Base-by-base conservation (phyloP, 2,113 vertebrate genomes). In the Podarcis raffonei region DNA sequence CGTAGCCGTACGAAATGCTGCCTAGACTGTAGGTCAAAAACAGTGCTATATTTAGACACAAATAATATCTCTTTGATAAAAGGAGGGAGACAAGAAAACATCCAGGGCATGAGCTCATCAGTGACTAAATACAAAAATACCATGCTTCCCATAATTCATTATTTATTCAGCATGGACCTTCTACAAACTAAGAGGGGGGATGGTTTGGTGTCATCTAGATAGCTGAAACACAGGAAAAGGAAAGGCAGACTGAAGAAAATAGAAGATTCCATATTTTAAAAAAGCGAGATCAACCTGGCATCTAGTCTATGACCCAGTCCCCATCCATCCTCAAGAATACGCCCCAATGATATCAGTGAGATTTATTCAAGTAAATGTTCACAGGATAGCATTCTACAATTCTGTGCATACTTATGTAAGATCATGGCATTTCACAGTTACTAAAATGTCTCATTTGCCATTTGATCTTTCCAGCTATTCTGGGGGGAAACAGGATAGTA, bases 1-100 rank as follows among this genome's bases (percentile, higher is more conserved):
- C 91, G 84, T 92, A 96, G 93, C 92, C 89, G 84, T 92, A 90
- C 89, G 95, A 95, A 95, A 94, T 92, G 92, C 89, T 89, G 93
- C 94, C 95, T 95, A 92, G 86, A 87, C 82, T 89, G 71, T 89
- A 93, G 92, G 93, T 95, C 94, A 94, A 94, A 86, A 90, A 89
- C 71, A 90, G 89, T 85, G 92, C 95, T 95, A 95, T 92, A 92
- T 94, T 91, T 94, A 93, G 91, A 94, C 76, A 90, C 89, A 94
- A 95, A 94, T 91, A 90, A 92, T 87, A 85, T 87, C 86, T 87
- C 89, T 93, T 90, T 90, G 88, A 94, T 88, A 93, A 94, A 93
- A 88, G 48, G 68, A 57, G 81, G 78, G 89, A 83, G 77, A 57
- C 79, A 83, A 77, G 59, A 86, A 89, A 86, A 37, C 15, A 69